Evolutionary conservation across 2,797 vertebrate genomes (phyloP).

Genomic region (Brachyalestes nurse): DNA sequence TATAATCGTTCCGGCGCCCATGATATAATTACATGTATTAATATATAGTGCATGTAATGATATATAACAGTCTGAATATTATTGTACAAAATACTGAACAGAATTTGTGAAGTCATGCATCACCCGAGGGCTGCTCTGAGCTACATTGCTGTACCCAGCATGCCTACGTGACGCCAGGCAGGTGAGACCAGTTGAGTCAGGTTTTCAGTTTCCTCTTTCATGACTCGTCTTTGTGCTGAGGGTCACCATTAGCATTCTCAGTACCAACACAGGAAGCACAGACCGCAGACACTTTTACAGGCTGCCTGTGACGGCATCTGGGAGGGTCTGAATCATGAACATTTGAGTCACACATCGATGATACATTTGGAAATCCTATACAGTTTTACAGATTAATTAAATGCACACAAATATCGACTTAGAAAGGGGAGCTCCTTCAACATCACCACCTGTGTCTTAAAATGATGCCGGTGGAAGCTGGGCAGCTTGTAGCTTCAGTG

Average conservation of each 20-base stretch:
- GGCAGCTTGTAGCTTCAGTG: too few species aligned
- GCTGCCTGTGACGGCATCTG: neutral
- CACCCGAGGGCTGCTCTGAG: neutral
- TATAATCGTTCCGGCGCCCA: too few species aligned
- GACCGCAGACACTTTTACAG: neutral
- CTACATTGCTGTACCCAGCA: neutral
- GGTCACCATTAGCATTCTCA: neutral
- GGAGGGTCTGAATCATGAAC: neutral
- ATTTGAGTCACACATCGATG: neutral
- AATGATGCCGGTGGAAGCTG: too few species aligned
- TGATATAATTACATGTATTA: too few species aligned
- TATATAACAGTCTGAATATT: too few species aligned
- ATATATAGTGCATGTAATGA: too few species aligned
- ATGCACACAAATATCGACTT: too few species aligned
- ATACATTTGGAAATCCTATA: neutral
- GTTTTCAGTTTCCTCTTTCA: constrained; percentile 37
- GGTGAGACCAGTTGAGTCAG: constrained; percentile 15
- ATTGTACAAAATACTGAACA: too few species aligned
- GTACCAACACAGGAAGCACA: neutral
- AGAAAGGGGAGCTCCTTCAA: neutral
- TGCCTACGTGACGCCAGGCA: constrained; percentile 50
- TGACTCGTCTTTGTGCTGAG: constrained; percentile 22
- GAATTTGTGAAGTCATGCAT: neutral
- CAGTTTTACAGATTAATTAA: neutral
- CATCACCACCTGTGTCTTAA: neutral